These are phyloP conservation scores for Drosophila kepulauana DNA, from an alignment of 1,140 invertebrate genomes.

Conservation along the genomic window DNA sequence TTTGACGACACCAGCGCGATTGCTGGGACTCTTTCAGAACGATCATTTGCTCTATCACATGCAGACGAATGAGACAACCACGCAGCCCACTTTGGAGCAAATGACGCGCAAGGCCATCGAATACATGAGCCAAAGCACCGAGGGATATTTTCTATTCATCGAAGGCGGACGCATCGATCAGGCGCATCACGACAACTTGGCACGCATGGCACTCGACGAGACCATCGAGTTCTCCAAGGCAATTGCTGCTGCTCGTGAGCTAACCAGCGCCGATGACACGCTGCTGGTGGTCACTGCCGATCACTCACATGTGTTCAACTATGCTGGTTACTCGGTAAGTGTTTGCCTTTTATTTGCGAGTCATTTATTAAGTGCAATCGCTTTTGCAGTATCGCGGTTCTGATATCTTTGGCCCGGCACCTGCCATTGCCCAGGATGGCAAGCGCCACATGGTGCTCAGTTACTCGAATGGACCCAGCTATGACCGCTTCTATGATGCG, in stretches of 20 bases:
- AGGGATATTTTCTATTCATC: conserved; percentile 88
- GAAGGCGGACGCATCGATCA: conserved; percentile 92
- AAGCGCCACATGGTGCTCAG: conserved; percentile 89
- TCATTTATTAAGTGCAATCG: not conserved
- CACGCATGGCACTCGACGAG: conserved; percentile 89
- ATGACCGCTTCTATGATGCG: conserved; percentile 76
- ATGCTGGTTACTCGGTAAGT: conserved; percentile 88
- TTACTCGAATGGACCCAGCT: conserved; percentile 90
- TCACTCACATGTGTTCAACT: conserved; percentile 89
- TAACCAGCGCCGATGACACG: conserved; percentile 87
- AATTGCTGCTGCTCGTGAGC: conserved; percentile 85
- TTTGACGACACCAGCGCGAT: conserved; percentile 77
- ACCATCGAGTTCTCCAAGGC: conserved; percentile 88
- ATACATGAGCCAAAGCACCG: conserved; percentile 87
- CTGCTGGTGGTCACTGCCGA: conserved; percentile 89
- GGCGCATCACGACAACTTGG: conserved; percentile 91
- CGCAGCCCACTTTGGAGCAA: conserved; percentile 89
- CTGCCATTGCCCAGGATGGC: conserved; percentile 77
- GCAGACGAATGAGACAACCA: conserved; percentile 85
- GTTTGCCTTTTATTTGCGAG: not conserved
- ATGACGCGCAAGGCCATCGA: conserved; percentile 94
- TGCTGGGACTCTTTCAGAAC: conserved; percentile 86
- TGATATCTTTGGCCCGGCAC: conserved; percentile 85
- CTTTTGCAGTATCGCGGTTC: conserved; percentile 83
- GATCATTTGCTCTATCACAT: conserved; percentile 86